phyloP scores from a whole-genome alignment of 2,113 vertebrate genomes.

The Ceratotherium simum region DNA sequence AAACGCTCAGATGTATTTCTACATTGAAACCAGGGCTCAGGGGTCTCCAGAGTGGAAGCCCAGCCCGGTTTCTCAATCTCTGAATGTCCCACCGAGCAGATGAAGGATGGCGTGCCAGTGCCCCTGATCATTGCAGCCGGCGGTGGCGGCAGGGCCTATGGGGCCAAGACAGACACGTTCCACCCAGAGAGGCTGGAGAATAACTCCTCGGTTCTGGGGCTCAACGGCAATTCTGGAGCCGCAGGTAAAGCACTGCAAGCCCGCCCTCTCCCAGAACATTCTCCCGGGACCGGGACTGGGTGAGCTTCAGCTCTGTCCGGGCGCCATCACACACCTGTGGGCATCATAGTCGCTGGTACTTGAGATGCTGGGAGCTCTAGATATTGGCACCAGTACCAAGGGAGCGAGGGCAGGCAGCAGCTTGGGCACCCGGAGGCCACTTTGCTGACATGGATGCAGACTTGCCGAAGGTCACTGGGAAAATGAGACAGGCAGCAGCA shows the following conservation, averaged over 20 bases:
- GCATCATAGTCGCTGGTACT: rapidly evolving
- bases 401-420: not conserved
- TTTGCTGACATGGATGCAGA: not conserved
- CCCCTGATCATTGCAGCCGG: constrained; percentile 97
- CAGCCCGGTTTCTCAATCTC: not conserved
- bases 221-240: constrained; percentile 94
- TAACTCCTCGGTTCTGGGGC: constrained; percentile 91
- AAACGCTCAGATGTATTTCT: not conserved
- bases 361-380: not conserved
- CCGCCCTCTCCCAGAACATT: not conserved
- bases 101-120: constrained; percentile 90
- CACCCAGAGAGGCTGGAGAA: constrained; percentile 93
- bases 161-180: constrained; percentile 88
- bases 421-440: too few species aligned
- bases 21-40: not conserved
- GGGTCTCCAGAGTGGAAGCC: not conserved
- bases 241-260: constrained; percentile 88
- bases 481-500: not conserved
- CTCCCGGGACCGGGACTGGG: not conserved
- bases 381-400: not conserved
- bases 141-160: constrained; percentile 96
- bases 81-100: constrained; percentile 85
- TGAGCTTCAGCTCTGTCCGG: rapidly evolving
- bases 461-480: not conserved
- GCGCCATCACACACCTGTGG: not conserved